Conservation (phyloP, 64 coral and sea anemone genomes). For the Pocillopora damicornis region DNA sequence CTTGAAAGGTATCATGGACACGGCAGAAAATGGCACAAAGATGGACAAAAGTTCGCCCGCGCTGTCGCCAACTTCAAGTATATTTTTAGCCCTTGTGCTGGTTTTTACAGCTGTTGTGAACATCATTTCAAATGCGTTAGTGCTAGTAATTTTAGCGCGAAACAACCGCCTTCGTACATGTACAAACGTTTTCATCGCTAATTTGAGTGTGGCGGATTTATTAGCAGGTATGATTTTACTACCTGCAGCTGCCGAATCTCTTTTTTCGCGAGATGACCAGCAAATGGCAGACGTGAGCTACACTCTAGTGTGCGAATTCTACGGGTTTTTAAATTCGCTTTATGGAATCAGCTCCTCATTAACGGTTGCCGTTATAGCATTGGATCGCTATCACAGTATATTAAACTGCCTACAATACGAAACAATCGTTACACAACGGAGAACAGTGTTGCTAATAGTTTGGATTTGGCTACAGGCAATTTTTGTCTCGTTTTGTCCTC, state of each 20-base stretch:
- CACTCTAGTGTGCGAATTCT: slow-evolving; percentile 41
- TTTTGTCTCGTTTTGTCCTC: slow-evolving; percentile 54
- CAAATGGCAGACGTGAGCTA: background rate
- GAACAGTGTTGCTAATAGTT: slow-evolving; percentile 56
- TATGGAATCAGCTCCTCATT: slow-evolving; percentile 75
- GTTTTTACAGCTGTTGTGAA: slow-evolving; percentile 21
- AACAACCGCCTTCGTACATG: slow-evolving; percentile 76
- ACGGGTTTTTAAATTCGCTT: slow-evolving; percentile 66
- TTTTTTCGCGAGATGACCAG: slow-evolving; percentile 10
- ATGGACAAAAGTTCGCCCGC: background rate
- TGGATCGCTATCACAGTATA: slow-evolving; percentile 84
- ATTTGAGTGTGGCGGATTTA: slow-evolving; percentile 78
- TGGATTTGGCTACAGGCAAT: slow-evolving; percentile 79
- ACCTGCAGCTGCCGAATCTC: slow-evolving; percentile 54
- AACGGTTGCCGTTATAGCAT: slow-evolving; percentile 70
- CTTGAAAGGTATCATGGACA: background rate
- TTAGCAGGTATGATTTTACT: slow-evolving; percentile 50
- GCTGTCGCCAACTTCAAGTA: slow-evolving; percentile 10
- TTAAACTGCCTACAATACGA: slow-evolving; percentile 88
- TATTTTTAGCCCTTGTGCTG: background rate
- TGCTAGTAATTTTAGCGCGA: slow-evolving; percentile 51
- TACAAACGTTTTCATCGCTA: slow-evolving; percentile 82
- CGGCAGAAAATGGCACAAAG: background rate
- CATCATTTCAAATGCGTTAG: slow-evolving; percentile 52
- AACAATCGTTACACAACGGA: slow-evolving; percentile 65